Conservation (phyloP, 1,140 invertebrate species). For the Platorchestia sp. region DNA sequence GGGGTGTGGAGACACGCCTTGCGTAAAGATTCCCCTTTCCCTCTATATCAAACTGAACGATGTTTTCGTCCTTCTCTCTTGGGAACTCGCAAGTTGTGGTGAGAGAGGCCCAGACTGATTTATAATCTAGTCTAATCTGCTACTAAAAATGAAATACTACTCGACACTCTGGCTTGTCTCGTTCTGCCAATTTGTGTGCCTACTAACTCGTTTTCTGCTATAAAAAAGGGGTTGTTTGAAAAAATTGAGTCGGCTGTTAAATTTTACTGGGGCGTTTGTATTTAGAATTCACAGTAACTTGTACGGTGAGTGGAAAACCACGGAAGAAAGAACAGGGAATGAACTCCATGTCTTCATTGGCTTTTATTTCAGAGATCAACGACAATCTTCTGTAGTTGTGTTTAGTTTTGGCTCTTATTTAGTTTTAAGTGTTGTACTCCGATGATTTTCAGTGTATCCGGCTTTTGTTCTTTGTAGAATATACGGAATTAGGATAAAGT, state of each 20-base stretch:
- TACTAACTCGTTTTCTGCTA: neutral
- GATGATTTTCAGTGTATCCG: neutral
- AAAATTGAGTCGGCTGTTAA: no score
- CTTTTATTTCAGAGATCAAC: neutral
- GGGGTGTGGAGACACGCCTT: no score
- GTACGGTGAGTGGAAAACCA: neutral
- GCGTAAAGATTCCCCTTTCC: no score
- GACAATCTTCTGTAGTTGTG: no score
- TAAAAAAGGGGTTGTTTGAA: neutral
- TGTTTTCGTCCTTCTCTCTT: no score
- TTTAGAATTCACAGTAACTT: neutral
- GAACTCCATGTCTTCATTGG: neutral
- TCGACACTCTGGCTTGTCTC: neutral
- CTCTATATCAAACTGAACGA: no score
- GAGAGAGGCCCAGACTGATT: no score
- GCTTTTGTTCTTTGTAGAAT: no score
- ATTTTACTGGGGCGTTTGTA: neutral
- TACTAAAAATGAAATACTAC: no score
- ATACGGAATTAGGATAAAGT: no score
- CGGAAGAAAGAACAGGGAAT: neutral
- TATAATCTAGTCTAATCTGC: no score
- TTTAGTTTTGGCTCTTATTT: neutral
- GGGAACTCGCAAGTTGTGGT: no score
- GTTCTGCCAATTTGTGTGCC: neutral
- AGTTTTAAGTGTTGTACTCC: neutral